phyloP scores from a whole-genome alignment of 2,113 vertebrate species.

The Erinaceus europaeus region DNA sequence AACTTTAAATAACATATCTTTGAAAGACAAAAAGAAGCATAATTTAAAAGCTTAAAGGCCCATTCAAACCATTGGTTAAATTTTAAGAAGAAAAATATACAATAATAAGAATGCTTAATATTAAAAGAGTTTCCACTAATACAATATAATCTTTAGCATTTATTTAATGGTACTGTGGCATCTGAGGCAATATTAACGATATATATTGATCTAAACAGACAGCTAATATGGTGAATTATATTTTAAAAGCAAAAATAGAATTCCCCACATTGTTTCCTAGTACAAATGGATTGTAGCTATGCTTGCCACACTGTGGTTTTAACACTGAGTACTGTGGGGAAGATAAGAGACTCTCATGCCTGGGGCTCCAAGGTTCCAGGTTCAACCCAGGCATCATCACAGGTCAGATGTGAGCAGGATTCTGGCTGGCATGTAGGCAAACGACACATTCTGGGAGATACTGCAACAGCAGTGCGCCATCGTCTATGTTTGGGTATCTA shows the following conservation, averaged over 20 bases:
- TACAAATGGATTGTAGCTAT: neutral
- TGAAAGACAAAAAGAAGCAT: neutral
- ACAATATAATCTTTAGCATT: neutral
- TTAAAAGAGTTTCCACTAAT: slow-evolving; percentile 27
- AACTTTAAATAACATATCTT: slow-evolving; percentile 23
- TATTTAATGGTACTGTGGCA: neutral
- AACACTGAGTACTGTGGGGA: no score
- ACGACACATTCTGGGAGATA: no score
- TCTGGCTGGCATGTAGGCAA: no score
- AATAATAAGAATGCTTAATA: slow-evolving; percentile 30
- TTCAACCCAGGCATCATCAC: no score
- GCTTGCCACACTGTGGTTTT: neutral
- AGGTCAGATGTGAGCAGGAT: no score
- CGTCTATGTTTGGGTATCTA: no score
- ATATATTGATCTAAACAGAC: neutral
- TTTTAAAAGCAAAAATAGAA: no score
- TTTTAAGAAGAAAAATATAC: slow-evolving; percentile 25
- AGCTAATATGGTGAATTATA: neutral
- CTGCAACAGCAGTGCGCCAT: no score
- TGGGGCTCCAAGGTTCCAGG: no score
- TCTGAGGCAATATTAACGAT: neutral
- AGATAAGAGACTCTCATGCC: no score
- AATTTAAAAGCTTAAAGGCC: slow-evolving; percentile 37
- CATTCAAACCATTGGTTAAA: neutral
- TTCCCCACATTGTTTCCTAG: no score